Percentiles rank a stretch among this genome's conserved stretches.
Evolutionary conservation across 2,113 vertebrate genomes (phyloP).

Genomic region (Cyprinus carpio): DNA sequence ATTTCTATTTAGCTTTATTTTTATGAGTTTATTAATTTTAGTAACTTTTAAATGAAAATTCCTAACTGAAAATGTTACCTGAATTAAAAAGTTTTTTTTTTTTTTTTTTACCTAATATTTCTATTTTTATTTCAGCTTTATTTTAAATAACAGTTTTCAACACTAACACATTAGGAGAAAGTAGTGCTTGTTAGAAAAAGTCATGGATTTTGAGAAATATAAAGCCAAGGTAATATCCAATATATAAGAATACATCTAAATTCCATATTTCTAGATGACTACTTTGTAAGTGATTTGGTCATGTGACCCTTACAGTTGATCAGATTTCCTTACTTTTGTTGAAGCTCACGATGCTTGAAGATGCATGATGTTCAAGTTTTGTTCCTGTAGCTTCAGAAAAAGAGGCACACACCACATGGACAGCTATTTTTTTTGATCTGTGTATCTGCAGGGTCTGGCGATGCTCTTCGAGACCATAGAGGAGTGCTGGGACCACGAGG

Average conservation of each 20-base stretch:
- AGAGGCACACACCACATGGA: background rate
- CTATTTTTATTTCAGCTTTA: background rate
- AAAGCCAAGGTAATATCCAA: background rate
- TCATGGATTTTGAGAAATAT: background rate
- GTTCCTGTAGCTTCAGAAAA: background rate
- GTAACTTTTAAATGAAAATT: background rate
- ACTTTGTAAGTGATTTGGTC: background rate
- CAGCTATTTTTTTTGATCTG: background rate
- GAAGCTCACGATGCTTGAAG: background rate
- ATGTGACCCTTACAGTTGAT: too few species aligned
- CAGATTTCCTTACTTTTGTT: background rate
- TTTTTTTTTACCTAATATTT: background rate
- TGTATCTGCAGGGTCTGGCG: slow-evolving; percentile 83
- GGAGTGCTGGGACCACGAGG: slow-evolving; percentile 99
- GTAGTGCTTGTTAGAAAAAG: background rate
- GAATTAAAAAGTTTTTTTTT: too few species aligned
- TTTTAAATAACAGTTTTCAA: background rate
- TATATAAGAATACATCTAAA: too few species aligned
- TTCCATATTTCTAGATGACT: background rate
- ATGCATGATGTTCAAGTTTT: background rate
- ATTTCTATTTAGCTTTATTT: background rate
- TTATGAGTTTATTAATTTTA: background rate
- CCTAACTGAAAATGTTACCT: too few species aligned
- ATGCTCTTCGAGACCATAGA: slow-evolving; percentile 97
- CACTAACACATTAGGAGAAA: background rate